Evolutionary conservation across 2,113 vertebrate species (phyloP).

Genomic region (Acrocephalus arundinaceus): DNA sequence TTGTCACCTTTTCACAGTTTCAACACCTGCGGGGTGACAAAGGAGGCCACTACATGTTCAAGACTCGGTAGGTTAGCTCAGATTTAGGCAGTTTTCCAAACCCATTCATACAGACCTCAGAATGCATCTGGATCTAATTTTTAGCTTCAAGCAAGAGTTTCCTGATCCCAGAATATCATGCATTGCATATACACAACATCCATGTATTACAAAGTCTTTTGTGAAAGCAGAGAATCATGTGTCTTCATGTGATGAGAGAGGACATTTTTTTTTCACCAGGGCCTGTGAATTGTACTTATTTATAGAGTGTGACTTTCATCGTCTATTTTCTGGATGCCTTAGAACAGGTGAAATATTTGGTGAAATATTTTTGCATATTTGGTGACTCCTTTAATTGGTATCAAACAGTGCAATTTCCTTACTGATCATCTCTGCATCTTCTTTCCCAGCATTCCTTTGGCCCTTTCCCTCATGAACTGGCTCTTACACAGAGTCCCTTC

Average conservation of each 20-base stretch:
- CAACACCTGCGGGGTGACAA: neutral
- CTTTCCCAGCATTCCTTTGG: neutral
- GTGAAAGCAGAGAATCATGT: neutral
- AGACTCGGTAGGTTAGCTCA: neutral
- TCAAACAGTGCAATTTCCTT: neutral
- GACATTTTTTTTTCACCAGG: neutral
- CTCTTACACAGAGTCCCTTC: neutral
- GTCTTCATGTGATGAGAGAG: neutral
- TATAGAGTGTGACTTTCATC: neutral
- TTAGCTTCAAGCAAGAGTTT: neutral
- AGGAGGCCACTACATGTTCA: neutral
- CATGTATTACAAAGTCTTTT: neutral
- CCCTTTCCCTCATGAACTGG: neutral
- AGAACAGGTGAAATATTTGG: neutral
- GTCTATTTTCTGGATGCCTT: neutral
- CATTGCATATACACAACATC: neutral
- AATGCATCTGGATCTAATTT: neutral
- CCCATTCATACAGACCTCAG: neutral
- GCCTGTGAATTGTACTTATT: neutral
- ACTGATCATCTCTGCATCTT: neutral
- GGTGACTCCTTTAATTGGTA: neutral
- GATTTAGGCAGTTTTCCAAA: neutral
- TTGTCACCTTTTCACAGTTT: neutral
- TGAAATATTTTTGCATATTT: neutral
- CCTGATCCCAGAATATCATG: accelerated